Evolutionary conservation across 2,797 vertebrate genomes (phyloP).

Genomic region (Hipposideros larvatus): DNA sequence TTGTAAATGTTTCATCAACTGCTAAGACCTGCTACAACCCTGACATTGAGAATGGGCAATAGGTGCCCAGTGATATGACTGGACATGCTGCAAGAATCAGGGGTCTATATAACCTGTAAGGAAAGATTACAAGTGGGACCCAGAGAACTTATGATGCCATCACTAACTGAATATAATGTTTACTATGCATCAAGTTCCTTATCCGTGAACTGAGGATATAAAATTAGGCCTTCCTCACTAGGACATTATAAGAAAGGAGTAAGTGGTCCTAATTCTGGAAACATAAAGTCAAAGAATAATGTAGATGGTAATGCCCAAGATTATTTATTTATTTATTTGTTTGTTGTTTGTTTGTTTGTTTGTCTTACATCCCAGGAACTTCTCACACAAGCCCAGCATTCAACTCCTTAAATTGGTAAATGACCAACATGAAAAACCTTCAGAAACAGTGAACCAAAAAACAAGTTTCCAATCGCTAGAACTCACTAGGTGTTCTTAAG

Average conservation of each 20-base stretch:
- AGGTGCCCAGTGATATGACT: not conserved
- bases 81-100: no score
- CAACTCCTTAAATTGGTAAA: not conserved
- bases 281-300: not conserved
- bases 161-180: not conserved
- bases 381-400: not conserved
- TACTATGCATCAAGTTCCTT: not conserved
- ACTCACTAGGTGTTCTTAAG: not conserved
- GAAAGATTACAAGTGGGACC: not conserved
- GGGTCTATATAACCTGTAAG: not conserved
- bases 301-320: not conserved
- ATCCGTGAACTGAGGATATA: not conserved
- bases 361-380: not conserved
- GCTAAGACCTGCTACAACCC: not conserved
- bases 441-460: not conserved
- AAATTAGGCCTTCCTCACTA: not conserved
- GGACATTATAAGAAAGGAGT: not conserved
- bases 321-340: not conserved
- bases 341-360: not conserved
- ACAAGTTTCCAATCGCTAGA: not conserved
- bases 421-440: not conserved
- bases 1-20: not conserved
- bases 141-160: not conserved
- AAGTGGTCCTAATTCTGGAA: not conserved
- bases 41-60: not conserved